These are phyloP conservation scores for Heliconius hortense DNA, from an alignment of 2,888 invertebrate genomes.

Conservation along the genomic window DNA sequence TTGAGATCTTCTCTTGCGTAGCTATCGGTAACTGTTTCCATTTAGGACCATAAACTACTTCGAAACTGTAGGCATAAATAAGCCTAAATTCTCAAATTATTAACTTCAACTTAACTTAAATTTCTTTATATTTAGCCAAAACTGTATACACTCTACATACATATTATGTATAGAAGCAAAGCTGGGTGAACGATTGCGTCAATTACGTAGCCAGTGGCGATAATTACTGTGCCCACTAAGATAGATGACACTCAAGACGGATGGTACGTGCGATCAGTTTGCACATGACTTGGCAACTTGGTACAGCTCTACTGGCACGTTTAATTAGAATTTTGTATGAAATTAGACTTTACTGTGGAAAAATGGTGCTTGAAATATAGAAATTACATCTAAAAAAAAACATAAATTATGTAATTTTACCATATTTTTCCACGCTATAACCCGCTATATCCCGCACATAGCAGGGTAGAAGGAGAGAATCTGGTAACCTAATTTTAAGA, in stretches of 20 bases:
- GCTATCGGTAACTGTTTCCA: no score
- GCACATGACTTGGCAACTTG: constrained; percentile 33
- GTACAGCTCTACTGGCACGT: background rate
- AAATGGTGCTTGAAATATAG: background rate
- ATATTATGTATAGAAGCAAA: constrained; percentile 16
- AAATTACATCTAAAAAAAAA: no score
- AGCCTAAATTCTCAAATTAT: no score
- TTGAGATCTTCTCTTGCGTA: no score
- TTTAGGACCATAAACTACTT: no score
- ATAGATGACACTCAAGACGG: constrained; percentile 46
- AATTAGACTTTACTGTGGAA: background rate
- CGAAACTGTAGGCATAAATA: no score
- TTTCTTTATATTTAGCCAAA: background rate
- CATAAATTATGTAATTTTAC: no score
- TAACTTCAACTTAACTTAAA: background rate
- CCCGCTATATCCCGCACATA: no score
- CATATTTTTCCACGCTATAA: no score
- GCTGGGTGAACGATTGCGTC: constrained; percentile 51
- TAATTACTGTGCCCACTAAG: constrained; percentile 49
- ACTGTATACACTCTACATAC: background rate
- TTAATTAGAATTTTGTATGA: constrained; percentile 2
- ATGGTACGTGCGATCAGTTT: constrained; percentile 32
- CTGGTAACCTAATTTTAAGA: no score
- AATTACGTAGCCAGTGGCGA: constrained; percentile 49
- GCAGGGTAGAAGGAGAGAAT: no score